Evolutionary conservation across 2,113 vertebrate genomes (phyloP), one percentile per base, ranked within the genome.

Genomic region (Coreoperca whiteheadi): DNA sequence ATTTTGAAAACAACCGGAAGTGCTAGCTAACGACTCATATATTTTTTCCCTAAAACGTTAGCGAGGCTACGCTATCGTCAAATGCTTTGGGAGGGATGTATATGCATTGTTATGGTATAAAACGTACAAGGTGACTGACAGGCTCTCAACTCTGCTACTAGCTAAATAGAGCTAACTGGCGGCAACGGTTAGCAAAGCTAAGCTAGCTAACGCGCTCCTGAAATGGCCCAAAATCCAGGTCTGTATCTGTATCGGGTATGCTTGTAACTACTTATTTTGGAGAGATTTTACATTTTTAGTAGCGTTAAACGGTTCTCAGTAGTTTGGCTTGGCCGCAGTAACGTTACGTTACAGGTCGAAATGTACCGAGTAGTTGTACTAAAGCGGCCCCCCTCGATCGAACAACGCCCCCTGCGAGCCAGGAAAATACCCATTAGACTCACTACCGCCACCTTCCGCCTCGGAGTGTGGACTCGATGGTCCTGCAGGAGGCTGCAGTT

Each of bases 1-100:
- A 77, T 71, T 83, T 63, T 64, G 67, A 83, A 81, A 82, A 39
- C 4, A 64, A 71, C 39, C 37, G 66, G 81, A 83, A 65, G 53
- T 39, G n/a, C 28, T 37, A 41, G 63, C 23, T n/a, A 41, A 41
- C 21, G 20, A 41, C 20, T 65, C 1, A 2, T 60, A 0, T 18
- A 1, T 6, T n/a, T 28, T 18, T 10, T 5, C 4, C 54, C 25
- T n/a, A 48, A 60, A 74, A 74, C 28, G 56, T 9, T 1, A 34
- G 28, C 11, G 10, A 34, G 4, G 12, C 2, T 50, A 20, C 53
- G 66, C 7, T 15, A 21, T 43, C 37, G 16, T 43, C 8, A 21
- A 2, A 59, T 1, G 16, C 43, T 57, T 5, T 48, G 7, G n/a
- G 23, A 5, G 1, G 23, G 7, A 30, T 30, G 15, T 48, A 8